A percentile compares a stretch with the other conserved stretches of the same genome.
Evolutionary conservation across 1,140 invertebrate species (phyloP).

Genomic region (Drosophila guanche): DNA sequence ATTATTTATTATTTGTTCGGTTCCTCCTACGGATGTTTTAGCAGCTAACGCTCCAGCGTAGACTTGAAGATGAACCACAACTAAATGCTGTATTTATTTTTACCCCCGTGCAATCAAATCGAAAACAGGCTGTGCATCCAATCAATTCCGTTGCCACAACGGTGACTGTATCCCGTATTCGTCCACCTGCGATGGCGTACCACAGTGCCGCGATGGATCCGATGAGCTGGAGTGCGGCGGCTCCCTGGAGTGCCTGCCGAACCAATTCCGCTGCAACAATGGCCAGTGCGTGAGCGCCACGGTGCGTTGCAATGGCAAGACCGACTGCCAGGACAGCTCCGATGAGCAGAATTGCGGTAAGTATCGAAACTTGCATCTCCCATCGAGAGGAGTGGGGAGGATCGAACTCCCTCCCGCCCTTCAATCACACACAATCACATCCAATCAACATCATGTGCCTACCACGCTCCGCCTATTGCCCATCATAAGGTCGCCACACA

Average conservation of each 20-base stretch:
- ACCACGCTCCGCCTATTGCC: slow-evolving; percentile 14
- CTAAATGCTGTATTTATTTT: neutral
- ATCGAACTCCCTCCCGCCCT: too few relatives aligned
- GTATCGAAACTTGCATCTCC: slow-evolving; percentile 55
- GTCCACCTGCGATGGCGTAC: slow-evolving; percentile 88
- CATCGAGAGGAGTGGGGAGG: too few relatives aligned
- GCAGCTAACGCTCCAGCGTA: neutral
- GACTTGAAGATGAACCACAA: neutral
- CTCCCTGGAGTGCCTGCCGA: slow-evolving; percentile 78
- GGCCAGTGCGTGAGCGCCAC: slow-evolving; percentile 85
- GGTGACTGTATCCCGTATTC: slow-evolving; percentile 89
- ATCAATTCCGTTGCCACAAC: slow-evolving; percentile 84
- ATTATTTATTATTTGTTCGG: neutral
- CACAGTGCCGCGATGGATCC: slow-evolving; percentile 89
- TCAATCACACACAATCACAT: neutral
- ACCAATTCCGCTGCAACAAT: slow-evolving; percentile 84
- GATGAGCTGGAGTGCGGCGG: slow-evolving; percentile 87
- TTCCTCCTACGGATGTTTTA: slow-evolving; percentile 2
- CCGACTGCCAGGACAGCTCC: slow-evolving; percentile 88
- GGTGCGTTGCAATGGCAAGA: slow-evolving; percentile 86
- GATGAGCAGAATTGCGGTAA: slow-evolving; percentile 89
- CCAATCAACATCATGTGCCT: slow-evolving; percentile 6
- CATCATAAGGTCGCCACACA: slow-evolving; percentile 50
- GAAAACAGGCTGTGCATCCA: slow-evolving; percentile 83
- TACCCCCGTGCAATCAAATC: too few relatives aligned